Evolutionary conservation across 2,888 invertebrate genomes (phyloP), one percentile per base, ranked within the genome.

Genomic region (Polydrusus pterygomalis): DNA sequence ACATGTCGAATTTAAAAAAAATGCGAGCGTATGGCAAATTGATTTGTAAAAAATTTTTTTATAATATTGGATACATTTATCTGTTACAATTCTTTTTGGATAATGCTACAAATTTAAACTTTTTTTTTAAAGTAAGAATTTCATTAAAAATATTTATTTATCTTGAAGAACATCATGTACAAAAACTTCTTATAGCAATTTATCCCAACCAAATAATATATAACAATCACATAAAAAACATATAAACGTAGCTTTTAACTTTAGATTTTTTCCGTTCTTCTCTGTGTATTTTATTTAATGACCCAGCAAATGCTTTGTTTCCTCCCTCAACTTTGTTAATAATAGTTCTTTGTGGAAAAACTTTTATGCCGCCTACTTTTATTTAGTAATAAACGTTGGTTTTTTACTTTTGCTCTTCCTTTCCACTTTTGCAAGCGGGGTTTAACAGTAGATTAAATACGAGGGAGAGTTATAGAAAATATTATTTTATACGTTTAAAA

Each of bases 321-420:
- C 17, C 56, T 7, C 56, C 56, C 25, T 30, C 10, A 56, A 56
- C 56, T 56, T 56, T 25, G 25, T 11, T 56, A 30, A 56, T 30
- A 56, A 30, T 30, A 30, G 56, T 13, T 56, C 30, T 56, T 11
- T 25, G 56, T 56, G 56, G 56, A 56, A 1, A 56, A 56, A 56
- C 30, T 56, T 56, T 30, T 25, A 3, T 13, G 56, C 30, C 56
- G 18, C 51, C 51, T 18, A 51, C 51, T 51, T 56, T 56, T 56
- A 25, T 56, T 30, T 30, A 25, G 56, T 56, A 56, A 56, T 56
- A 56, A 30, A 56, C 51, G 51, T 51, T 51, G 51, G 20, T 17
- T 51, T 51, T 51, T 51, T 51, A 20, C 20, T 51, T 51, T 11
- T 51, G 51, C 20, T 11, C 51, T 20, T 10, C 20, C 11, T 51